Percentiles rank a stretch among this genome's conserved stretches.
Conservation (phyloP, 2,888 invertebrate genomes). For the Drosophila merina region DNA sequence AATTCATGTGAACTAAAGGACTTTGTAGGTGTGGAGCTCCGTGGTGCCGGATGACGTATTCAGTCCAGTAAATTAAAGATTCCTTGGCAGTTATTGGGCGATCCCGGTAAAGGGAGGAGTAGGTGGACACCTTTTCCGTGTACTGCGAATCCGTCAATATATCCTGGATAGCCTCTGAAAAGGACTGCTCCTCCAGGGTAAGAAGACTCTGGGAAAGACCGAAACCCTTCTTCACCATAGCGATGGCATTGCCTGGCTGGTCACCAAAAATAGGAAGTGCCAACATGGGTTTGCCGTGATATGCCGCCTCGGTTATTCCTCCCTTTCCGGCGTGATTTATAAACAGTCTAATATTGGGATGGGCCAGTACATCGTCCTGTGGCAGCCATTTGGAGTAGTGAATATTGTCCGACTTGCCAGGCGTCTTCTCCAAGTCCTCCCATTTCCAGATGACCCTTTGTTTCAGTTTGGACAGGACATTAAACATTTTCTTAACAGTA, state of each 20-base stretch:
- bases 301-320: constrained; percentile 87
- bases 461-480: constrained; percentile 86
- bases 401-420: constrained; percentile 83
- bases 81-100: constrained; percentile 85
- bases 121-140: constrained; percentile 75
- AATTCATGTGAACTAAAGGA: constrained; percentile 84
- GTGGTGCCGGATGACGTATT: constrained; percentile 86
- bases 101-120: constrained; percentile 85
- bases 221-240: constrained; percentile 67
- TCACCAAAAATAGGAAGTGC: constrained; percentile 81
- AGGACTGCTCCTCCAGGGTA: constrained; percentile 57
- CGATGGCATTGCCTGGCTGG: constrained; percentile 71
- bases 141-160: constrained; percentile 72
- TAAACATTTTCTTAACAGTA: constrained; percentile 85
- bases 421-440: constrained; percentile 85
- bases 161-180: constrained; percentile 58
- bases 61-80: constrained; percentile 86
- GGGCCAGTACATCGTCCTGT: constrained; percentile 87
- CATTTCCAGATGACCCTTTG: constrained; percentile 89
- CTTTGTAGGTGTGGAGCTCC: constrained; percentile 85
- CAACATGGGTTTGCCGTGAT: constrained; percentile 86
- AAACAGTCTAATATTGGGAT: constrained; percentile 86
- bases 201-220: constrained; percentile 62
- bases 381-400: constrained; percentile 87
- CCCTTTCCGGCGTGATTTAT: constrained; percentile 88